Evolutionary conservation across 2,113 vertebrate species (phyloP).

Genomic region (Tenebrosternarchus preto): DNA sequence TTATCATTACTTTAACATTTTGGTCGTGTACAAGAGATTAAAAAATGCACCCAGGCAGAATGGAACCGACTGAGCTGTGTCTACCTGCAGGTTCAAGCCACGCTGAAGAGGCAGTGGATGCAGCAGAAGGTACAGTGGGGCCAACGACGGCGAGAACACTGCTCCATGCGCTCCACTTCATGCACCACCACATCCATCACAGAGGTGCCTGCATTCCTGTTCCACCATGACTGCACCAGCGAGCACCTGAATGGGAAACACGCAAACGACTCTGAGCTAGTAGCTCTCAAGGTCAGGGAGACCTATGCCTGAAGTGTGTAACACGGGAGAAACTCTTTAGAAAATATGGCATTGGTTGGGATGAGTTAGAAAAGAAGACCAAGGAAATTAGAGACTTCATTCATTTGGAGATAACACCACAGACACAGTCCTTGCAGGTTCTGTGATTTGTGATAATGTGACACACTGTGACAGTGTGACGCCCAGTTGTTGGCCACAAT

Average conservation of each 20-base stretch:
- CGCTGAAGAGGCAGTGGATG: slow-evolving; percentile 90
- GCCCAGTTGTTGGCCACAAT: slow-evolving; percentile 11
- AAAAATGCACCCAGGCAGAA: not conserved
- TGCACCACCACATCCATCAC: slow-evolving; percentile 86
- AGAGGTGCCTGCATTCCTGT: slow-evolving; percentile 84
- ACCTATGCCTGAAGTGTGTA: slow-evolving; percentile 75
- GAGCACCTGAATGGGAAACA: slow-evolving; percentile 80
- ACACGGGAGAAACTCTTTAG: not conserved
- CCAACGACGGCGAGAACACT: slow-evolving; percentile 82
- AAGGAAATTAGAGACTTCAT: slow-evolving; percentile 31
- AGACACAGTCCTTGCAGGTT: slow-evolving; percentile 33
- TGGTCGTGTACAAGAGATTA: too few species aligned
- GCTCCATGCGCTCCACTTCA: slow-evolving; percentile 82
- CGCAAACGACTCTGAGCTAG: slow-evolving; percentile 79
- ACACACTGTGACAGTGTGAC: slow-evolving; percentile 24
- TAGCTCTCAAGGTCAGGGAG: slow-evolving; percentile 81
- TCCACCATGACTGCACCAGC: slow-evolving; percentile 79
- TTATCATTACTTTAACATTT: not conserved
- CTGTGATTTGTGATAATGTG: slow-evolving; percentile 22
- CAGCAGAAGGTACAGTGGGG: slow-evolving; percentile 88
- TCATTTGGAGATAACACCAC: not conserved
- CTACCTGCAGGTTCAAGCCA: slow-evolving; percentile 82
- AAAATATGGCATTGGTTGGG: not conserved
- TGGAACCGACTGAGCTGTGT: not conserved
- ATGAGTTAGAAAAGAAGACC: not conserved